Percentiles rank a stretch among this genome's conserved stretches.
Conservation (phyloP, 2,888 invertebrate genomes). For the Cataglyphis altisquamis region DNA sequence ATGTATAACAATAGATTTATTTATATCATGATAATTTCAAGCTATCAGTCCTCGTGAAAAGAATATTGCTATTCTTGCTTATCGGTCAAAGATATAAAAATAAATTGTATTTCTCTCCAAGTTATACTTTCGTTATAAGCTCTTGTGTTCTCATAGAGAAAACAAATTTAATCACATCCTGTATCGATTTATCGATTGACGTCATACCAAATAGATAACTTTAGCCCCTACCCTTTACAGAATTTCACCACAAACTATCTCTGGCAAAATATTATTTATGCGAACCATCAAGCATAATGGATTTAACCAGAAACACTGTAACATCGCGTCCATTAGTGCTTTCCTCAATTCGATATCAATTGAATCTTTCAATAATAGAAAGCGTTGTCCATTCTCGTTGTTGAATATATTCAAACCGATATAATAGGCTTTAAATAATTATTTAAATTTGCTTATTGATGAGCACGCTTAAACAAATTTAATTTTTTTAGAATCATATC, state of each 20-base stretch:
- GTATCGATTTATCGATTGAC: slow-evolving; percentile 35
- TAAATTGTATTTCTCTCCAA: background rate
- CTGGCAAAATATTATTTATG: slow-evolving; percentile 42
- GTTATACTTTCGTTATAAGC: background rate
- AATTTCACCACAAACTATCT: slow-evolving; percentile 36
- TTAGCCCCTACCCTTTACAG: slow-evolving; percentile 17
- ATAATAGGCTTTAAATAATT: background rate
- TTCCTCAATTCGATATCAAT: slow-evolving; percentile 32
- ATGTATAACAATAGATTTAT: background rate
- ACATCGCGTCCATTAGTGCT: slow-evolving; percentile 30
- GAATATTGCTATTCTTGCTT: background rate
- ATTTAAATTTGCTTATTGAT: background rate
- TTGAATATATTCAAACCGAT: background rate
- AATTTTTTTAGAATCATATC: background rate
- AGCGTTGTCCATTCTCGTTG: background rate
- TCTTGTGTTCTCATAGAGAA: background rate
- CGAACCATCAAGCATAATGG: slow-evolving; percentile 37
- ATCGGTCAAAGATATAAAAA: background rate
- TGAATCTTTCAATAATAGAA: slow-evolving; percentile 33
- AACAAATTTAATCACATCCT: background rate
- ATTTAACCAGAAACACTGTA: slow-evolving; percentile 47
- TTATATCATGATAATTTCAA: background rate
- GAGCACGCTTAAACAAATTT: background rate
- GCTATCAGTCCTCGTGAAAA: background rate
- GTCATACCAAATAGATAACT: slow-evolving; percentile 21